These are phyloP conservation scores for Nebria ingens DNA, from an alignment of 1,140 invertebrate genomes.

Conservation along the genomic window DNA sequence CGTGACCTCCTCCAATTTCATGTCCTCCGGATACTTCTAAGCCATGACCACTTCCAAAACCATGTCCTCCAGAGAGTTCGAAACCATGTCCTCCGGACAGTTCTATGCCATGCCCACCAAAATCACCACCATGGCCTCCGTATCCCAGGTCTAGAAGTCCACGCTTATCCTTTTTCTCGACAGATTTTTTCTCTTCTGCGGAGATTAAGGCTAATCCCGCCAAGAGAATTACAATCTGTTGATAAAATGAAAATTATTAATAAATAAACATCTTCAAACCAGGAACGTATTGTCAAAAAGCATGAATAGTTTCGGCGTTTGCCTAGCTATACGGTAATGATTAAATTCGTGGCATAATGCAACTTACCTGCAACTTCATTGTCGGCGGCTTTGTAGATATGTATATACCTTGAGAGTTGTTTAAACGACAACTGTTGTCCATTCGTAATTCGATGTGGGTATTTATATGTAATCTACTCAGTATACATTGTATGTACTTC, in stretches of 20 bases:
- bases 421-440: not conserved
- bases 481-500: not conserved
- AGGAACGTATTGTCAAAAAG: not conserved
- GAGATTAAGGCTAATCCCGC: constrained; percentile 1
- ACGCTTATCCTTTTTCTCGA: constrained; percentile 12
- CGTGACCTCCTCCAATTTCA: not conserved
- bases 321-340: not conserved
- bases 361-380: not conserved
- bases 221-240: constrained; percentile 1
- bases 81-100: not conserved
- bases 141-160: constrained; percentile 2
- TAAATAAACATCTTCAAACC: not conserved
- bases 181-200: constrained; percentile 4
- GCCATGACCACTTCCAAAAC: not conserved
- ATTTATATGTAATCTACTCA: not conserved
- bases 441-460: not conserved
- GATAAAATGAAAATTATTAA: not conserved
- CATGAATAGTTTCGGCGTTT: not conserved
- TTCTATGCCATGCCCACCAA: not conserved
- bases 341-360: not conserved
- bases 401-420: not conserved
- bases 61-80: not conserved
- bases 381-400: too few relatives aligned
- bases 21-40: not conserved
- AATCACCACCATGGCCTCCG: not conserved